A percentile compares a stretch with the other conserved stretches of the same genome.
Conservation (phyloP, 2,888 invertebrate species). For the Yponomeuta cagnagella region DNA sequence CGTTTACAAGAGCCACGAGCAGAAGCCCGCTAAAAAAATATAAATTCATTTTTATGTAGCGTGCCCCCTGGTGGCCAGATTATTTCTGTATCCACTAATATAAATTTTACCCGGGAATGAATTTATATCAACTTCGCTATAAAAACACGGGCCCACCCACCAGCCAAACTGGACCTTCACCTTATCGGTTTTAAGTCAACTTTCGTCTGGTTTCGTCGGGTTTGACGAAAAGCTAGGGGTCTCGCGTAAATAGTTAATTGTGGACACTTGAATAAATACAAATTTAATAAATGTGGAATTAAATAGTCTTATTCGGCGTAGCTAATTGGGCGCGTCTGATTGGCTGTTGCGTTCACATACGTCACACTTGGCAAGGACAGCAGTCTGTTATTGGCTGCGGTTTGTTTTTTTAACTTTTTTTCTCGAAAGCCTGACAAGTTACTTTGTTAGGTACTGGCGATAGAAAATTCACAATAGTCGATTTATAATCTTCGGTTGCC, state of each 20-base stretch:
- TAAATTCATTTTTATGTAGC: conserved; percentile 8
- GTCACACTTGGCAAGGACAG: conserved; percentile 8
- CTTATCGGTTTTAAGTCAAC: not conserved
- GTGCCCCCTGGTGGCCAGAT: conserved; percentile 14
- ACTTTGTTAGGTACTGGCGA: not conserved
- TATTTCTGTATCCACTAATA: conserved; percentile 13
- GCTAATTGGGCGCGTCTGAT: not conserved
- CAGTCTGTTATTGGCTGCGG: not conserved
- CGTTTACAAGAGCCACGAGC: conserved; percentile 13
- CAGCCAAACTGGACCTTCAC: not conserved
- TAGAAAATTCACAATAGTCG: not conserved
- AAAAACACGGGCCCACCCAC: not conserved
- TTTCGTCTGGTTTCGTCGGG: not conserved
- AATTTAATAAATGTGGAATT: not conserved
- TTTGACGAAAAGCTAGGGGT: not conserved
- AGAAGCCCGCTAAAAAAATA: conserved; percentile 12
- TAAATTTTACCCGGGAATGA: not conserved
- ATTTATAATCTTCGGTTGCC: not conserved
- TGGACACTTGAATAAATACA: conserved; percentile 7
- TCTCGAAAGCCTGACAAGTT: not conserved
- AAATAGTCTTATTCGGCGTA: conserved; percentile 6
- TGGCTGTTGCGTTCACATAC: not conserved
- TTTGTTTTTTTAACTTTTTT: not conserved
- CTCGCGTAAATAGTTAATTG: conserved; percentile 1
- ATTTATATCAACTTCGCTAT: conserved; percentile 13